Evolutionary conservation across 2,113 vertebrate species (phyloP).

Genomic region (Callocephalon fimbriatum): DNA sequence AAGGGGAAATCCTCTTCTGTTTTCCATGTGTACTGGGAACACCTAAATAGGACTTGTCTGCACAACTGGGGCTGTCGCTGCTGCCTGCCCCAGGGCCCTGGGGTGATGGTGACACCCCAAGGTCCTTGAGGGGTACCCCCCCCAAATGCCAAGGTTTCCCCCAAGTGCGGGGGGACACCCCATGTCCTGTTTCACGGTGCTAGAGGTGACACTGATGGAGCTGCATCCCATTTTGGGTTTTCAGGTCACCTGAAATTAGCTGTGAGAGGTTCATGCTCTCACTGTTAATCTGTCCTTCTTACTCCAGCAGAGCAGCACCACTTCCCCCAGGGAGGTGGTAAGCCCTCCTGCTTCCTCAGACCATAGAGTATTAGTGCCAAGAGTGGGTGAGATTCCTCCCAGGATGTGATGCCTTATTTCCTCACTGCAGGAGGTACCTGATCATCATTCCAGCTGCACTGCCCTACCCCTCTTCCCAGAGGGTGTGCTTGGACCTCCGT

Average conservation of each 20-base stretch:
- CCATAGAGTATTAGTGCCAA: not conserved
- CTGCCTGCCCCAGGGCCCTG: not conserved
- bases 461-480: conserved; percentile 62
- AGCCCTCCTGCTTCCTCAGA: not conserved
- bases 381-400: accelerated
- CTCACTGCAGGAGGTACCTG: conserved; percentile 62
- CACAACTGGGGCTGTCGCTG: not conserved
- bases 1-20: not conserved
- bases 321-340: not conserved
- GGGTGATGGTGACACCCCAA: not conserved
- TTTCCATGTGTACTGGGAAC: not conserved
- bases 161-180: not conserved
- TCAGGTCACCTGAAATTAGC: not conserved
- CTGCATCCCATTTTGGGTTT: not conserved
- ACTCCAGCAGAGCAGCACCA: not conserved
- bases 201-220: not conserved
- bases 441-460: conserved; percentile 62
- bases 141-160: not conserved
- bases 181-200: not conserved
- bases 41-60: not conserved
- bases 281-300: not conserved
- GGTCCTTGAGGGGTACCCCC: not conserved
- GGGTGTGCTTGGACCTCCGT: conserved; percentile 67
- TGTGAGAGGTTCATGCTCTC: not conserved
- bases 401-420: not conserved